phyloP scores from a whole-genome alignment of 64 coral and sea anemone genomes.

The Montipora efflorescens region DNA sequence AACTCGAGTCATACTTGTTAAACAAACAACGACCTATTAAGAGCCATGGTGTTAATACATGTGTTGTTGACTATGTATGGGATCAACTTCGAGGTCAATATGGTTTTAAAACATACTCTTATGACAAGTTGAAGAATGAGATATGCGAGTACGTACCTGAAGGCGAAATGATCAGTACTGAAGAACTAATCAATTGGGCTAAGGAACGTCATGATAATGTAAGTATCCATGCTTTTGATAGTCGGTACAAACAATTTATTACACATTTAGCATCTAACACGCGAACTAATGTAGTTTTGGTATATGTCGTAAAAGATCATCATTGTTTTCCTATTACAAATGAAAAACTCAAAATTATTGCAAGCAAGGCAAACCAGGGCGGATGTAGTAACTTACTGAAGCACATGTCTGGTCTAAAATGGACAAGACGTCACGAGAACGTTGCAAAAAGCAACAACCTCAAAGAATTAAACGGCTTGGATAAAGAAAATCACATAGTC shows the following conservation, averaged over 20 bases:
- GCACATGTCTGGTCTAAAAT: constrained; percentile 47
- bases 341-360: constrained; percentile 35
- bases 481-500: background rate
- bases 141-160: constrained; percentile 10
- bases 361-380: constrained; percentile 29
- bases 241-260: background rate
- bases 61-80: constrained; percentile 59
- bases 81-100: constrained; percentile 17
- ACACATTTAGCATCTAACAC: background rate
- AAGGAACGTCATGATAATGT: background rate
- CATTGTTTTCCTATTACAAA: constrained; percentile 17
- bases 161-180: constrained; percentile 50
- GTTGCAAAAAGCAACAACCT: background rate
- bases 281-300: background rate
- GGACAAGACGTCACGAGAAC: constrained; percentile 18
- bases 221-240: background rate
- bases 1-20: constrained; percentile 40
- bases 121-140: constrained; percentile 36
- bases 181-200: background rate
- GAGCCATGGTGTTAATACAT: constrained; percentile 16
- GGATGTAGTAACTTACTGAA: constrained; percentile 22
- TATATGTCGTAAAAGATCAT: background rate
- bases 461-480: background rate
- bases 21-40: constrained; percentile 53
- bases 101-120: constrained; percentile 57